Evolutionary conservation across 2,888 invertebrate genomes (phyloP), one percentile per base, ranked within the genome.

Genomic region (Cremastinae sp.): DNA sequence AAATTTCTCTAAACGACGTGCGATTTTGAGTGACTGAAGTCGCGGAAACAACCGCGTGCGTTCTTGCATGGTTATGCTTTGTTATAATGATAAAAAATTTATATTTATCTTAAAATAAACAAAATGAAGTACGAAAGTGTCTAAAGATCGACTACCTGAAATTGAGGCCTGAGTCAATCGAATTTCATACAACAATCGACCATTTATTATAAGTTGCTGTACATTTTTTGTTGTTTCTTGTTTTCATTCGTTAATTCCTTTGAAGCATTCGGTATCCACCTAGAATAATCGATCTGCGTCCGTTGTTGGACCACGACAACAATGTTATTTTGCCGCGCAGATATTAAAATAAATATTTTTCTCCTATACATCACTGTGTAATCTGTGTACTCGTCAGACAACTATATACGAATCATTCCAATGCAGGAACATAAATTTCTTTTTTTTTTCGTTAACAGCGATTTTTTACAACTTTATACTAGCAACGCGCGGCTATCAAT

Each of bases 401-500:
- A 68, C 59, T 76, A 71, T 43, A 37, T 65, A 59, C 51, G 41
- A 37, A 49, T 51, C 35, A 68, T 73, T 53, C 69, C 64, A 37
- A 20, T 45, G 37, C 18, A 58, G 76, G 76, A 69, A 73, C 62
- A 53, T 64, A 39, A 64, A 64, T 39, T 73, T 73, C 43, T 53
- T 56, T 56, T 58, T 73, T 49, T 53, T 56, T 56, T 58, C 28
- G 5, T 28, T 3, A 18, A 39, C 71, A 56, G 43, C 14, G n/a
- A 37, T 55, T 71, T 28, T 41, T 41, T 58, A 14, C n/a, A 39
- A 28, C 43, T 22, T 49, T 7, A 66, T 78, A 83, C 83, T 83
- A 86, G 80, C 84, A 87, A 72, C 84, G 86, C 43, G 85, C 83
- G 58, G 87, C 88, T 74, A 91, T 88, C 64, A 90, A 83, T 5